Evolutionary conservation across 2,888 invertebrate species (phyloP), one percentile per base, ranked within the genome.

Genomic region (Nyleta sp.): DNA sequence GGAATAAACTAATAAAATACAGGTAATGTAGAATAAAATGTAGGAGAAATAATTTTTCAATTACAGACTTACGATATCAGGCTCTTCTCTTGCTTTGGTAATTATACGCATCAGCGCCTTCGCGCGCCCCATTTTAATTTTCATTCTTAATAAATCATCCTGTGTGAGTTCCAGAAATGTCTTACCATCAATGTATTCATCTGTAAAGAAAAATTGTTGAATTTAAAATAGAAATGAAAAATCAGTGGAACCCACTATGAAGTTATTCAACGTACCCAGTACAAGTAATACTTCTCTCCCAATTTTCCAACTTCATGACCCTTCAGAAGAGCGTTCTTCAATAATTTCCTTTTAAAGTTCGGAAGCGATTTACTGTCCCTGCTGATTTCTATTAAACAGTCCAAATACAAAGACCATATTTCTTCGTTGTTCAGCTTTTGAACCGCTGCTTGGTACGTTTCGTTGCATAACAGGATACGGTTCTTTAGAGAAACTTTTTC

Each of bases 371-470:
- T 87, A 11, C 87, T 81, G 68, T 93, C 92, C 20, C 91, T 90
- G 85, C 92, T 92, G 0, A 93, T 88, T 79, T 93, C 92, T 22
- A 93, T 80, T 87, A 94, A 90, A 20, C 92, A 92, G 74, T 94
- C 92, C 57, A 94, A 88, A 80, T 93, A 94, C 1, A 91, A 82
- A 0, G 91, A 91, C 92, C 93, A 93, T 91, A 93, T 93, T 82
- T 91, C 89, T 81, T 91, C 90, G 1, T 92, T 91, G 81, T 92
- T 91, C 1, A 92, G 84, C 77, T 90, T 90, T 62, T 91, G 89
- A 1, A 93, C 91, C 5, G 91, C 93, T 2, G 91, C 87, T 81
- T 92, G 91, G 83, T 93, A 93, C 18, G 92, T 91, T 40, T 89
- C 88, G 60, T 91, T 91, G 70, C 92, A 92, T 2, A 91, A 84